Evolutionary conservation across 1,140 invertebrate genomes (phyloP).

Genomic region (Helicoverpa zea): DNA sequence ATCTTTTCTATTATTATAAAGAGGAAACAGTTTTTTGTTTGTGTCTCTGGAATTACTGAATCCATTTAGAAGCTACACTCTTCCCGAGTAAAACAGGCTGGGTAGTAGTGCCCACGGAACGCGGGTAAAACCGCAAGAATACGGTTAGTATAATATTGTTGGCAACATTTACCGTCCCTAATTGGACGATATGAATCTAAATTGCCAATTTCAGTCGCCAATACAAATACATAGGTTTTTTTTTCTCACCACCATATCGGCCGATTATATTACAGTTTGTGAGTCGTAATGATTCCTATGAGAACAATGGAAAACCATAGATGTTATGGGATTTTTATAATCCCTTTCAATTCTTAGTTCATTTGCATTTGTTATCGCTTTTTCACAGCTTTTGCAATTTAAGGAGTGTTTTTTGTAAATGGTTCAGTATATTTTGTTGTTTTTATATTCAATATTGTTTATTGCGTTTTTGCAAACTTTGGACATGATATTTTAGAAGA

Average conservation of each 20-base stretch:
- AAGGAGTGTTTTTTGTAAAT: neutral
- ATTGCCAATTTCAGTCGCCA: conserved; percentile 23
- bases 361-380: conserved; percentile 37
- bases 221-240: conserved; percentile 27
- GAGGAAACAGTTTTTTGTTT: too few relatives aligned
- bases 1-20: too few relatives aligned
- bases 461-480: too few relatives aligned
- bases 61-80: too few relatives aligned
- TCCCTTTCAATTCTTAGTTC: conserved; percentile 23
- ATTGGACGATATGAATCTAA: conserved; percentile 22
- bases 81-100: too few relatives aligned
- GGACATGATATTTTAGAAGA: too few relatives aligned
- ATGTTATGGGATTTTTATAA: conserved; percentile 32
- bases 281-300: conserved; percentile 14
- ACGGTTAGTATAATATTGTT: neutral
- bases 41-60: too few relatives aligned
- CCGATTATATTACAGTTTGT: conserved; percentile 12
- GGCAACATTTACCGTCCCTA: neutral
- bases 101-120: too few relatives aligned
- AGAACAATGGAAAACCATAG: conserved; percentile 14
- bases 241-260: neutral
- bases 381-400: neutral
- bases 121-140: too few relatives aligned
- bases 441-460: too few relatives aligned
- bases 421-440: conserved; percentile 18